Base-by-base conservation (phyloP, 2,113 vertebrate genomes). In the Serilophus lunatus region DNA sequence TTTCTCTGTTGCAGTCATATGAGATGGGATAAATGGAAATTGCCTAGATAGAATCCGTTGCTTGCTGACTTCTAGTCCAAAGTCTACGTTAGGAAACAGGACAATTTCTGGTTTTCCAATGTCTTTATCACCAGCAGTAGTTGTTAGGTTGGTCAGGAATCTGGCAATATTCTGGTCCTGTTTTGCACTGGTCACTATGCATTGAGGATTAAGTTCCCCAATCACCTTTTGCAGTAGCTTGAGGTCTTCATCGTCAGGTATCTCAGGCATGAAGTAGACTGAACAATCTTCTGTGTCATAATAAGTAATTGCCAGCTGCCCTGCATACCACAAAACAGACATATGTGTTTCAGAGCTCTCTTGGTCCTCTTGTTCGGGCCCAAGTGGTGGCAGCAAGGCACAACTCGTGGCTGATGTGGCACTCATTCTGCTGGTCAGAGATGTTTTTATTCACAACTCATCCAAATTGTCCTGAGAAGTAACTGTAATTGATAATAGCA, bases 171-270 rank as follows among this genome's bases (percentile, higher is more conserved):
- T 98, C 51, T 96, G 97, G 87, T 99, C 99, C 96, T 99, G 99
- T 97, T 99, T 99, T 68, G 99, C 99, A 93, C 98, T 99, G 29
- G 98, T 99, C 85, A 99, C 97, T 94, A 99, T 87, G 57, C 98
- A 98, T 38, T 89, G 95, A 69, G 99, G 99, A 69, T 96, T 96
- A 82, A 99, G 84, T 97, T 99, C 99, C 82, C 96, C 98, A 44
- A 98, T 96, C 36, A 99, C 99, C 99, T 86, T 99, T 65, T 98
- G 97, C 83, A 99, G 97, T 56, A 99, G 97, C 44, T 95, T 96
- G 53, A 99, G 98, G 85, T 98, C 98, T 49, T 98, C 96, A 2
- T 97, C 98, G 84, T 99, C 99, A 56, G 98, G 97, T 54, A 95
- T 93, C 54, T 99, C 99, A 29, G 97, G 95, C 99, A 99, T 99